A percentile compares a stretch with the other conserved stretches of the same genome.
Evolutionary conservation across 2,113 vertebrate genomes (phyloP).

Genomic region (Heteronetta atricapilla): DNA sequence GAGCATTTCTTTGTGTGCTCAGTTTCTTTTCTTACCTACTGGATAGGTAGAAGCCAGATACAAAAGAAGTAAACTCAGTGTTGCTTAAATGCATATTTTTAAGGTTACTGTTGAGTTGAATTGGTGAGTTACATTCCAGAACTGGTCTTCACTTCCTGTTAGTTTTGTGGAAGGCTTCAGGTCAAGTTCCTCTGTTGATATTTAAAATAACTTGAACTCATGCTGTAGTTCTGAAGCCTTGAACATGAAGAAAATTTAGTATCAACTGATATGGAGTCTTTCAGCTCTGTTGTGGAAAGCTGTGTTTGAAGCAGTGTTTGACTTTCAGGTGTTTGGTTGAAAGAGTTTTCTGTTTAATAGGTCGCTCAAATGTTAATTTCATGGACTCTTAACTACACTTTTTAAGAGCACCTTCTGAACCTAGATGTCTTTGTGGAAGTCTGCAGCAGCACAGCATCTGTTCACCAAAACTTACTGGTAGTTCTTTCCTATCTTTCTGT

Average conservation of each 20-base stretch:
- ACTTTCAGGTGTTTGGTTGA: background rate
- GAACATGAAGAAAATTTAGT: background rate
- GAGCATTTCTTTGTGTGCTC: rapidly evolving
- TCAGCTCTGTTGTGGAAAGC: background rate
- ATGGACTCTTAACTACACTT: background rate
- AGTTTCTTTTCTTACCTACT: background rate
- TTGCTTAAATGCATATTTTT: background rate
- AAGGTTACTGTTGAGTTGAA: background rate
- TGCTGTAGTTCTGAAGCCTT: background rate
- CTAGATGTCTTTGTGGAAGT: background rate
- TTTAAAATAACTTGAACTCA: background rate
- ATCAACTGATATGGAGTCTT: background rate
- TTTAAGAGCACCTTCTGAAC: background rate
- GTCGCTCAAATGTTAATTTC: background rate
- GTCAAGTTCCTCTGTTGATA: background rate
- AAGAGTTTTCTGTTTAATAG: background rate
- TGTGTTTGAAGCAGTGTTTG: background rate
- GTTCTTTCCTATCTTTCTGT: background rate
- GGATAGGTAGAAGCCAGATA: background rate
- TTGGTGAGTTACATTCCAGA: background rate
- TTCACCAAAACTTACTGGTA: background rate
- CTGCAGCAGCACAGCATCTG: background rate
- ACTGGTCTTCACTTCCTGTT: background rate
- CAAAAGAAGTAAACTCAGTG: background rate
- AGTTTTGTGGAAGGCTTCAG: background rate